Percentiles rank a stretch among this genome's conserved stretches.
Evolutionary conservation across 2,888 invertebrate genomes (phyloP).

Genomic region (Sthenelais limicola): DNA sequence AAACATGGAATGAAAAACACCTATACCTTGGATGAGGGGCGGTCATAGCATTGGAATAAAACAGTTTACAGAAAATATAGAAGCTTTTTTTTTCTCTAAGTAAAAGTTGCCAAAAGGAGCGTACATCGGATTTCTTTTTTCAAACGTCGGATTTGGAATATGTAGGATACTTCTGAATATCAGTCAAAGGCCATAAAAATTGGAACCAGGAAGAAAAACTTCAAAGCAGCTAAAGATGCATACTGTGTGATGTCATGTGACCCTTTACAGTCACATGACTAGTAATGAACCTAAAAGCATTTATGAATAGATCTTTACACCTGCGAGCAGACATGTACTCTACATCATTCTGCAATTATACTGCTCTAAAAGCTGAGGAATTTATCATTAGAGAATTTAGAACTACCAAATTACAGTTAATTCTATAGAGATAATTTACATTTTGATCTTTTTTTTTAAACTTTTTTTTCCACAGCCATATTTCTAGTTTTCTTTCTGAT

Average conservation of each 20-base stretch:
- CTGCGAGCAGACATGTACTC: conserved; percentile 16
- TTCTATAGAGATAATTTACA: too few species aligned
- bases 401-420: too few species aligned
- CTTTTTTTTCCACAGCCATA: conserved; percentile 26
- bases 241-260: conserved; percentile 31
- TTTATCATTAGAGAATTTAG: not conserved
- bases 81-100: too few species aligned
- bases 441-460: conserved; percentile 11
- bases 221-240: conserved; percentile 33
- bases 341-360: conserved; percentile 30
- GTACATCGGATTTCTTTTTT: too few species aligned
- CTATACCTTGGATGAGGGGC: too few species aligned
- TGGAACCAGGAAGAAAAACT: conserved; percentile 15
- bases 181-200: conserved; percentile 10
- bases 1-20: too few species aligned
- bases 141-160: too few species aligned
- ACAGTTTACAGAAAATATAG: conserved; percentile 8
- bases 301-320: conserved; percentile 5
- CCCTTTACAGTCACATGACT: conserved; percentile 33
- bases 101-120: too few species aligned
- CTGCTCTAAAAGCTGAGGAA: conserved; percentile 25
- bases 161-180: not conserved
- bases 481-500: conserved; percentile 25
- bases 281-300: conserved; percentile 28
- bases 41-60: not conserved